A percentile compares a stretch with the other conserved stretches of the same genome.
Evolutionary conservation across 1,140 invertebrate species (phyloP).

Genomic region (Homalodisca vitripennis): DNA sequence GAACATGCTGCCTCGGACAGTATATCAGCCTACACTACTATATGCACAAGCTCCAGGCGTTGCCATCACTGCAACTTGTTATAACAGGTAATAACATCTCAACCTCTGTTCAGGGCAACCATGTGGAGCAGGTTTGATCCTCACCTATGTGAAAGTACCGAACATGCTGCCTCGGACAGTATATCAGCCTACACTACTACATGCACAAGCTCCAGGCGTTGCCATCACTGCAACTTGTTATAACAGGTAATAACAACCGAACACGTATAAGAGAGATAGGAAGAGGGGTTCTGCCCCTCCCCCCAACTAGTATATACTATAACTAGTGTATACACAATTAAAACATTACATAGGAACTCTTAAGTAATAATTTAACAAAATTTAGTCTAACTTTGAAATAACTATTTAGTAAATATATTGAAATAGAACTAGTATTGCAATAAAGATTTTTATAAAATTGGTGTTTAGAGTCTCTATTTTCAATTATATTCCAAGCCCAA

Average conservation of each 20-base stretch:
- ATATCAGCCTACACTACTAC: constrained; percentile 42
- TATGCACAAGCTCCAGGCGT: constrained; percentile 43
- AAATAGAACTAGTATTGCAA: too few species aligned
- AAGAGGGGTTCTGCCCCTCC: too few species aligned
- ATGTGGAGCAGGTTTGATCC: constrained; percentile 35
- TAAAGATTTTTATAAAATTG: too few species aligned
- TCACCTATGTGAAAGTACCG: constrained; percentile 45
- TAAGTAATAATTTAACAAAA: too few species aligned
- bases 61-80: constrained; percentile 47
- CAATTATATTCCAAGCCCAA: too few species aligned
- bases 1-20: constrained; percentile 40
- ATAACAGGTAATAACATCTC: constrained; percentile 48
- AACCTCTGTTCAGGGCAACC: constrained; percentile 25
- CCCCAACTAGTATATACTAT: too few species aligned
- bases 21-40: constrained; percentile 41
- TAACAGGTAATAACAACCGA: constrained; percentile 41
- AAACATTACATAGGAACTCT: too few species aligned
- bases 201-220: constrained; percentile 41
- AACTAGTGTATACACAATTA: too few species aligned
- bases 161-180: constrained; percentile 41
- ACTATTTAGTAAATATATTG: too few species aligned
- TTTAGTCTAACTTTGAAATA: too few species aligned
- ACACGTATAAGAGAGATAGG: too few species aligned
- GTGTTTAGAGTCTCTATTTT: too few species aligned
- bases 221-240: constrained; percentile 48